Evolutionary conservation across 2,888 invertebrate genomes (phyloP).

Genomic region (Andrena haemorrhoa): DNA sequence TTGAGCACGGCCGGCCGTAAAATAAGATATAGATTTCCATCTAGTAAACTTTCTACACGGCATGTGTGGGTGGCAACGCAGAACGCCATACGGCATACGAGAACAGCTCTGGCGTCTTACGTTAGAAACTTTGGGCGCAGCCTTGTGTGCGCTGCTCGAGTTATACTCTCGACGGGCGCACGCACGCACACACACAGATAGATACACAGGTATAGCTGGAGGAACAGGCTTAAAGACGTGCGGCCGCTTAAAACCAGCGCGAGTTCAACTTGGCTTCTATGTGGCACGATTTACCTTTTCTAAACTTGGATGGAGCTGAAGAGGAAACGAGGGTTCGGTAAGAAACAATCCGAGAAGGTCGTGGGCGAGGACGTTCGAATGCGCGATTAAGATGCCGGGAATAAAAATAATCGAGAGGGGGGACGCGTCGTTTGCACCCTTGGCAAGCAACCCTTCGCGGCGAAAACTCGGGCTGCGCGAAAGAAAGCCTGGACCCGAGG

Average conservation of each 20-base stretch:
- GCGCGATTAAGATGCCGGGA: not conserved
- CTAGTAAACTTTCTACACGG: constrained; percentile 84
- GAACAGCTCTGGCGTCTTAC: constrained; percentile 69
- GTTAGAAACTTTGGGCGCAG: constrained; percentile 75
- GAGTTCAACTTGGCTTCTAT: constrained; percentile 27
- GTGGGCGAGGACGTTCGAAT: not conserved
- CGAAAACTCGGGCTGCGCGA: not conserved
- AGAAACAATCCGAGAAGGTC: not conserved
- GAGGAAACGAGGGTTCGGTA: too few relatives aligned
- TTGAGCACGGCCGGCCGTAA: constrained; percentile 81
- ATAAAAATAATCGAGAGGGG: constrained; percentile 16
- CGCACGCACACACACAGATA: constrained; percentile 9
- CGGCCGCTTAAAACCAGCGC: constrained; percentile 44
- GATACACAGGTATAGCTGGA: constrained; percentile 15
- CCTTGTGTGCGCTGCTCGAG: constrained; percentile 66
- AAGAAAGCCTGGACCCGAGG: constrained; percentile 4
- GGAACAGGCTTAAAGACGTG: constrained; percentile 51
- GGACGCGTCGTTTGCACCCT: not conserved
- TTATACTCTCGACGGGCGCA: constrained; percentile 66
- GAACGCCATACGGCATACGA: constrained; percentile 81
- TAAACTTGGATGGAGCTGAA: not conserved
- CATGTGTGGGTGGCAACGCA: constrained; percentile 81
- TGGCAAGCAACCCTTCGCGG: constrained; percentile 11
- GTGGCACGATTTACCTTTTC: constrained; percentile 11
- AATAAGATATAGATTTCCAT: constrained; percentile 85